phyloP scores from a whole-genome alignment of 2,113 vertebrate species.

The Notarius lentiginosus region DNA sequence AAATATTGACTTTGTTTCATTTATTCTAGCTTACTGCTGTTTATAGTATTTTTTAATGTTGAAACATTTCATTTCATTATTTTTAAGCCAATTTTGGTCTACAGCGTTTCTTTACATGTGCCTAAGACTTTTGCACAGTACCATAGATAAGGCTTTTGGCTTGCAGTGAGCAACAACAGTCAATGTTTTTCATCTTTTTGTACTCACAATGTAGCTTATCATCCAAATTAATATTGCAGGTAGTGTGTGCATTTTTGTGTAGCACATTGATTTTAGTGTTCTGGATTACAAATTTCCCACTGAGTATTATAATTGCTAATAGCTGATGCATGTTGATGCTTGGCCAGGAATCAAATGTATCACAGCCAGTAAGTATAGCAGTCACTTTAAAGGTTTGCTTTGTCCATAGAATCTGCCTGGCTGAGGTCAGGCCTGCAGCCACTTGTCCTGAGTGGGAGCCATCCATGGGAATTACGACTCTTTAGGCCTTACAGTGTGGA shows the following conservation, averaged over 20 bases:
- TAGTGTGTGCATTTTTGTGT: background rate
- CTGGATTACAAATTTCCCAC: background rate
- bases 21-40: no score
- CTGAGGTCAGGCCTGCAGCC: constrained; percentile 77
- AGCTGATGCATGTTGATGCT: background rate
- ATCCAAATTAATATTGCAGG: background rate
- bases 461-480: constrained; percentile 80
- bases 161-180: constrained; percentile 14
- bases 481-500: constrained; percentile 74
- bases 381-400: constrained; percentile 52
- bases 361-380: constrained; percentile 8
- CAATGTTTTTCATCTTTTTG: constrained; percentile 21
- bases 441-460: constrained; percentile 80
- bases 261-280: background rate
- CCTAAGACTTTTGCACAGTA: no score
- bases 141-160: background rate
- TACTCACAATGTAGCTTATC: background rate
- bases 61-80: no score
- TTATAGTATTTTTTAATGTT: no score
- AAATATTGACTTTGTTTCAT: no score
- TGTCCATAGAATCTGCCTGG: constrained; percentile 79
- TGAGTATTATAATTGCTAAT: background rate
- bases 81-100: no score
- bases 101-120: no score
- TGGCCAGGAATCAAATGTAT: constrained; percentile 4